A percentile compares a stretch with the other conserved stretches of the same genome.
Conservation (phyloP, 2,888 invertebrate genomes). For the Linyphia triangularis region DNA sequence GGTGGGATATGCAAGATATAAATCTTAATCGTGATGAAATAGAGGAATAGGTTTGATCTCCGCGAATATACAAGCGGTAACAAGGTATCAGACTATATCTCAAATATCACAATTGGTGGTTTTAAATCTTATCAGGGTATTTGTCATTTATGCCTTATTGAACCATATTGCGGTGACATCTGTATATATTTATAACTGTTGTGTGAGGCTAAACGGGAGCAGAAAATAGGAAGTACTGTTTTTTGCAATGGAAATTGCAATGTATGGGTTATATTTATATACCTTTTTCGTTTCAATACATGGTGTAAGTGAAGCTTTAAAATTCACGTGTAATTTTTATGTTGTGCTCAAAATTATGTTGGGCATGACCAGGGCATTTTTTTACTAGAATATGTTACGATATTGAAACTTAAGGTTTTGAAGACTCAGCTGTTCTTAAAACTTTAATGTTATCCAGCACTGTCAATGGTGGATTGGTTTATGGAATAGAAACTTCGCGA, state of each 20-base stretch:
- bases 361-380: too few species aligned
- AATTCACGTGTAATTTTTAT: too few species aligned
- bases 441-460: too few species aligned
- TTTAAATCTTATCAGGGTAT: background rate
- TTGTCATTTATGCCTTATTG: constrained; percentile 1
- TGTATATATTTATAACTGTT: background rate
- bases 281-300: too few species aligned
- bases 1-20: background rate
- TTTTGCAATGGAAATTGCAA: background rate
- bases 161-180: background rate
- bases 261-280: background rate
- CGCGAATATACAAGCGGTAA: background rate
- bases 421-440: too few species aligned
- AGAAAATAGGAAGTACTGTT: background rate
- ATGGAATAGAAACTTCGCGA: too few species aligned
- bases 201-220: background rate
- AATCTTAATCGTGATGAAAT: constrained; percentile 9
- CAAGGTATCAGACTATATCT: constrained; percentile 13
- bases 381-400: too few species aligned
- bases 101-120: constrained; percentile 8
- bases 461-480: too few species aligned
- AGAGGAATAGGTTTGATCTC: constrained; percentile 7
- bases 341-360: too few species aligned
- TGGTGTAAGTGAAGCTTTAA: too few species aligned
- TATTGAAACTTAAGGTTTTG: too few species aligned